A percentile compares a stretch with the other conserved stretches of the same genome.
Conservation (phyloP, 1,140 invertebrate species). For the Zaprionus africanus region DNA sequence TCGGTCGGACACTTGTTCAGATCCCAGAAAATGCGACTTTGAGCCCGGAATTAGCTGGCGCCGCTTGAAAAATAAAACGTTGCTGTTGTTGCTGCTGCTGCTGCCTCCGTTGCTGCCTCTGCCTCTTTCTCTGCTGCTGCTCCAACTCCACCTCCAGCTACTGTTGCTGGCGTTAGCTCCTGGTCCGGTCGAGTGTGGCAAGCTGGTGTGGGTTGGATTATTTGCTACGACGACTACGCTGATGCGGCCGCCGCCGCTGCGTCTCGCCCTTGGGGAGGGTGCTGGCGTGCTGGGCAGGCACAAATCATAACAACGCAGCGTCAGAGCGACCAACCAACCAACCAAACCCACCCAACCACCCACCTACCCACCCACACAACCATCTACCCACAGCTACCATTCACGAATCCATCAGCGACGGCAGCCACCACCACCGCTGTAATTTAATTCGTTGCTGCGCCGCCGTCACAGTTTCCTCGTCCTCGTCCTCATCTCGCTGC, state of each 20-base stretch:
- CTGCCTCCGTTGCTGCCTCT: not conserved
- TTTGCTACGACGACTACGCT: constrained; percentile 58
- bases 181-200: not conserved
- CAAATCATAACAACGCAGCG: constrained; percentile 70
- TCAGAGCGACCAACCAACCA: constrained; percentile 35
- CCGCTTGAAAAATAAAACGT: constrained; percentile 64
- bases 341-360: constrained; percentile 37
- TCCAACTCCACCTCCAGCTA: constrained; percentile 5
- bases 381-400: constrained; percentile 21
- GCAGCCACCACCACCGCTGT: constrained; percentile 61
- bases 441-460: constrained; percentile 80
- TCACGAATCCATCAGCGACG: constrained; percentile 39
- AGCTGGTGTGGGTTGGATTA: constrained; percentile 72
- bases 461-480: constrained; percentile 49
- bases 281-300: constrained; percentile 32
- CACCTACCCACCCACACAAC: not conserved
- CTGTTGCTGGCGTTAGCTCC: not conserved
- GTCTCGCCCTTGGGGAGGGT: constrained; percentile 1
- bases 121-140: not conserved
- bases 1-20: constrained; percentile 66
- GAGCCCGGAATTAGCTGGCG: constrained; percentile 78
- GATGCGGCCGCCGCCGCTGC: constrained; percentile 16
- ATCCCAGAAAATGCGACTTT: constrained; percentile 80
- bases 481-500: constrained; percentile 46
- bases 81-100: constrained; percentile 2